phyloP scores from a whole-genome alignment of 2,113 vertebrate genomes.

The Hypocryptadius cinnamomeus region DNA sequence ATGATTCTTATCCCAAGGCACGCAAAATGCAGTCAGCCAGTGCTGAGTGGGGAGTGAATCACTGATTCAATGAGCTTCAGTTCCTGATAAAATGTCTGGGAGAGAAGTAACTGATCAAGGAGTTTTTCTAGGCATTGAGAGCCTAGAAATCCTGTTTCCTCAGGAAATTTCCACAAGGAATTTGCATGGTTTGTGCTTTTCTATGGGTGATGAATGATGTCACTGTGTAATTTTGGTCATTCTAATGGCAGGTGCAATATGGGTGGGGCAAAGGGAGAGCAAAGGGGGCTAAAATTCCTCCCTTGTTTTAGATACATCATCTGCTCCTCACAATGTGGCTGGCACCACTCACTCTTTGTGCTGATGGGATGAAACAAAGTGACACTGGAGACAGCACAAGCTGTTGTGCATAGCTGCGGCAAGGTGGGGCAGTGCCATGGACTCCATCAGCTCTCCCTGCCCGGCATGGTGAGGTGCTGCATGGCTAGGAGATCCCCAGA shows the following conservation, averaged over 20 bases:
- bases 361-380: background rate
- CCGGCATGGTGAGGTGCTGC: background rate
- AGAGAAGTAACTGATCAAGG: background rate
- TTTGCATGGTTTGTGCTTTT: background rate
- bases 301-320: background rate
- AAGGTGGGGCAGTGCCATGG: background rate
- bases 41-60: background rate
- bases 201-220: background rate
- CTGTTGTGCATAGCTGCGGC: background rate
- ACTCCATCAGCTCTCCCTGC: background rate
- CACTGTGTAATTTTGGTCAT: background rate
- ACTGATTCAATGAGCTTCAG: background rate
- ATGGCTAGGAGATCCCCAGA: background rate
- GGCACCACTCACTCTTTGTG: background rate
- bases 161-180: background rate
- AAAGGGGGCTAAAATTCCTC: background rate
- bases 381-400: background rate
- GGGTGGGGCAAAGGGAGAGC: background rate
- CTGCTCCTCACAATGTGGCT: background rate
- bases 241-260: background rate
- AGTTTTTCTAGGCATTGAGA: background rate
- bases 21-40: background rate
- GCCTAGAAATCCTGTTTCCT: background rate
- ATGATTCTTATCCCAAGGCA: background rate
- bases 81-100: background rate